These are phyloP conservation scores for Callocephalon fimbriatum DNA, from an alignment of 2,113 vertebrate genomes.

Conservation along the genomic window DNA sequence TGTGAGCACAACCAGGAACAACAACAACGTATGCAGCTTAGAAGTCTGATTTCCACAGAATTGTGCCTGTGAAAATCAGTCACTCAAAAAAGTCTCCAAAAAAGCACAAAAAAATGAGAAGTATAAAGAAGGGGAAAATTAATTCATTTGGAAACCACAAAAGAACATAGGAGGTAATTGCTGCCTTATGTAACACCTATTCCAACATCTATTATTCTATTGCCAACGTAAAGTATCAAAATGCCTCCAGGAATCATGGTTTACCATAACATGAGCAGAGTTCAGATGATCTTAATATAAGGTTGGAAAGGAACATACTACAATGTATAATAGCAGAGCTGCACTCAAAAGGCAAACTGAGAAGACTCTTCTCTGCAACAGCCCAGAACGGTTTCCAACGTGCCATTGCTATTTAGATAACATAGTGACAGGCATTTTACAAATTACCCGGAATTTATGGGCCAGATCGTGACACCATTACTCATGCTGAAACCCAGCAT, in stretches of 20 bases:
- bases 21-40: background rate
- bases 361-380: background rate
- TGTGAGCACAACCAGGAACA: background rate
- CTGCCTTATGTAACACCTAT: background rate
- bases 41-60: slow-evolving; percentile 18
- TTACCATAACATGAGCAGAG: background rate
- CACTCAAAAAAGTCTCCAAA: background rate
- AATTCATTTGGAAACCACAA: background rate
- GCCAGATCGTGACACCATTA: background rate
- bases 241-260: background rate
- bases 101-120: background rate
- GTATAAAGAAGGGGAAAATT: background rate
- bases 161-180: background rate
- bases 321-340: background rate
- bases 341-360: background rate
- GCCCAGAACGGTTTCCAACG: background rate
- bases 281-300: background rate
- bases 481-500: background rate
- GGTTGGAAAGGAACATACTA: background rate
- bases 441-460: slow-evolving; percentile 5
- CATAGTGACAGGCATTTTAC: background rate
- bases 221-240: background rate
- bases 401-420: slow-evolving; percentile 7
- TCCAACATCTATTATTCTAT: background rate
- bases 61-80: background rate